Conservation (phyloP, 2,113 vertebrate genomes). For the Plecturocebus donacophilus region DNA sequence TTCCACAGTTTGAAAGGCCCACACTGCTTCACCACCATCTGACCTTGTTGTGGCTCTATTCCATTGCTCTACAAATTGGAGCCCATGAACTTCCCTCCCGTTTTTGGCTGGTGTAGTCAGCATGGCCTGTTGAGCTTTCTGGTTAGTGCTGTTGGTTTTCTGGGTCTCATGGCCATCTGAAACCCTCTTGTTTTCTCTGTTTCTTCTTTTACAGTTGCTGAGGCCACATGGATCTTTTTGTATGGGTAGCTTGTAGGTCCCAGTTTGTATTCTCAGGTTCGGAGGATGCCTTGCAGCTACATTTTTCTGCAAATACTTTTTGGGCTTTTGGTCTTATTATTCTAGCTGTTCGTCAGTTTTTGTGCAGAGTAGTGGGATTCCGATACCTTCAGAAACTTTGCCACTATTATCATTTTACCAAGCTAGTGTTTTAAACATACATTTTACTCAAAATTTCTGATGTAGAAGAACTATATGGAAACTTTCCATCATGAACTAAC, state of each 20-base stretch:
- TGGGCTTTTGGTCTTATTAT: background rate
- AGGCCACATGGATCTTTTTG: background rate
- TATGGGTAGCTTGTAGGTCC: background rate
- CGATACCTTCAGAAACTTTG: background rate
- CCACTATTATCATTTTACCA: background rate
- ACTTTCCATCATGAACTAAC: background rate
- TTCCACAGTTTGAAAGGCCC: background rate
- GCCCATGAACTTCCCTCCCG: background rate
- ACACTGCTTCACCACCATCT: too few relatives aligned
- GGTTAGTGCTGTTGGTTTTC: background rate
- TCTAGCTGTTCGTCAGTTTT: background rate
- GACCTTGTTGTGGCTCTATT: too few relatives aligned
- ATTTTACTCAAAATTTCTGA: background rate
- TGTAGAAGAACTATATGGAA: background rate
- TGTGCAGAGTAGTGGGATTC: background rate
- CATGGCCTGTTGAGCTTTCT: background rate
- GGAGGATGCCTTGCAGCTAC: background rate
- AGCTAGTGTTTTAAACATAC: background rate
- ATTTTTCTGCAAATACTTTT: background rate
- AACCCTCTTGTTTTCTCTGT: background rate
- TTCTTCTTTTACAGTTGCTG: background rate
- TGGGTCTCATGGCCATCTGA: background rate
- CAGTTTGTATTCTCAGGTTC: background rate
- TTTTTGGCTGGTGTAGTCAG: background rate
- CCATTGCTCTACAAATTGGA: background rate